Percentiles rank a stretch among this genome's conserved stretches.
phyloP scores from a whole-genome alignment of 2,888 invertebrate species.

The Lithosia quadra region DNA sequence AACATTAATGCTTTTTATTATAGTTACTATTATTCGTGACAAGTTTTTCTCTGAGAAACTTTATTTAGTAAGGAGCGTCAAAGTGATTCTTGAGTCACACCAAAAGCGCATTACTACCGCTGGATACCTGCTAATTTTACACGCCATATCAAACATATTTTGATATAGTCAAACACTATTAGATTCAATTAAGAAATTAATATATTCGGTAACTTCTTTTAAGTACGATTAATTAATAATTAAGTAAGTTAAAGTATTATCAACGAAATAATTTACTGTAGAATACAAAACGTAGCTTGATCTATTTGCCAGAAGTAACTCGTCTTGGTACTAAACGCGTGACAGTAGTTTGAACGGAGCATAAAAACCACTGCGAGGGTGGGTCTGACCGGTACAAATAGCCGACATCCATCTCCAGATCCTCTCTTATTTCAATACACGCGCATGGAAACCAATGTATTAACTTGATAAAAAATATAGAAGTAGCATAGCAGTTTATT shows the following conservation, averaged over 20 bases:
- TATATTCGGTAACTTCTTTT: too few relatives aligned
- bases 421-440: conserved; percentile 67
- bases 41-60: neutral
- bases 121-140: neutral
- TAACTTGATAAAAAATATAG: too few relatives aligned
- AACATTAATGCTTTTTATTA: neutral
- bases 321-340: neutral
- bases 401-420: conserved; percentile 64
- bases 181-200: too few relatives aligned
- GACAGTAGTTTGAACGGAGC: conserved; percentile 28
- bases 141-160: neutral
- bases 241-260: too few relatives aligned
- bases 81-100: neutral
- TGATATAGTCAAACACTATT: too few relatives aligned
- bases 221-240: too few relatives aligned
- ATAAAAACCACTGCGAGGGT: conserved; percentile 59
- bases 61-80: neutral
- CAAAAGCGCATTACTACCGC: neutral
- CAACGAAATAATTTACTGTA: neutral
- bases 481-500: too few relatives aligned
- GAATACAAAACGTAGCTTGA: neutral
- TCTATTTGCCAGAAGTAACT: neutral
- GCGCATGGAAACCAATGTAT: conserved; percentile 31
- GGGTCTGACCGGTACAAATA: conserved; percentile 71
- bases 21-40: neutral